Conservation (phyloP, 1,140 invertebrate genomes). For the Aethina tumida region DNA sequence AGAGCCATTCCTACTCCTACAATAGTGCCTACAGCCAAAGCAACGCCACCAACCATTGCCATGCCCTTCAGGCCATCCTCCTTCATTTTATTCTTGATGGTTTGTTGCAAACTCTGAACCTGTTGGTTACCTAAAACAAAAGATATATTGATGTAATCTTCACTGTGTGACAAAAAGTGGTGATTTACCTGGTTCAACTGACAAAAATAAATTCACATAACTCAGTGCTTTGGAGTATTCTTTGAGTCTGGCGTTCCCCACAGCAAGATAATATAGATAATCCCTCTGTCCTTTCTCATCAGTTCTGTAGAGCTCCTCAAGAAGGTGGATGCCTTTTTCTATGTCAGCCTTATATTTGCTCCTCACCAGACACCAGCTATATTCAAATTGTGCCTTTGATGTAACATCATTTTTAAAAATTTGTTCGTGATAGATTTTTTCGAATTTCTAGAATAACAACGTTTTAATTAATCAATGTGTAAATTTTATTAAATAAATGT, state of each 20-base stretch:
- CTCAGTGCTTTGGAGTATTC: conserved; percentile 76
- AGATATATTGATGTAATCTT: too few relatives aligned
- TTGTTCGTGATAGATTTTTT: conserved; percentile 72
- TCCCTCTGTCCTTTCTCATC: conserved; percentile 72
- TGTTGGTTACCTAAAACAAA: conserved; percentile 62
- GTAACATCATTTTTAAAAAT: conserved; percentile 56
- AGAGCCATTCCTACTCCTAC: conserved; percentile 73
- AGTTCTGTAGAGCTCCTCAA: conserved; percentile 76
- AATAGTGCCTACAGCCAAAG: conserved; percentile 68
- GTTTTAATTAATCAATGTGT: conserved; percentile 1
- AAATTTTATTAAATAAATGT: not conserved
- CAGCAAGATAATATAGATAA: conserved; percentile 89
- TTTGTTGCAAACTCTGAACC: conserved; percentile 61
- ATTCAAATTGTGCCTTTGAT: conserved; percentile 84
- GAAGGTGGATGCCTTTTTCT: conserved; percentile 73
- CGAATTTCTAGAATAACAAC: conserved; percentile 68
- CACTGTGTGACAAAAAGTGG: not conserved
- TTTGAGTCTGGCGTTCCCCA: conserved; percentile 86
- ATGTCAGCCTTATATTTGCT: conserved; percentile 85
- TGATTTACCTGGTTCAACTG: conserved; percentile 64
- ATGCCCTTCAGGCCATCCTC: conserved; percentile 83
- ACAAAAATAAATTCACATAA: conserved; percentile 71
- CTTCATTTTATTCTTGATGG: conserved; percentile 81
- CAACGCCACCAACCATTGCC: conserved; percentile 72
- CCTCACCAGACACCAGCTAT: conserved; percentile 85